Conservation (phyloP, 2,888 invertebrate genomes). For the Norana najaformis region DNA sequence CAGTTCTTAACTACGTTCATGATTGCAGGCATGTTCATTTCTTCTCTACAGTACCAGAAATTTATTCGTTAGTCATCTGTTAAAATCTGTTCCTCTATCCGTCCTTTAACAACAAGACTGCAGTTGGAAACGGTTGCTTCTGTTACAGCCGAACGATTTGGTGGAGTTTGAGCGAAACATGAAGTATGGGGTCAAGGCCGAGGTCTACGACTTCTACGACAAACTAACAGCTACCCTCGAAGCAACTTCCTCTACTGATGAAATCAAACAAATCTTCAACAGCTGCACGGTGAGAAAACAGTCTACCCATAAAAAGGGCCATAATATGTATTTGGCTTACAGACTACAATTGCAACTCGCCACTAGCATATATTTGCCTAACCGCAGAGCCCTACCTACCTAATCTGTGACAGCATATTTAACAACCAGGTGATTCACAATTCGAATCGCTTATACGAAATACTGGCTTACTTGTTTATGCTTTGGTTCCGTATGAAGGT, state of each 20-base stretch:
- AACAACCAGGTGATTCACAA: too few species aligned
- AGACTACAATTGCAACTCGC: too few species aligned
- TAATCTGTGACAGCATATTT: too few species aligned
- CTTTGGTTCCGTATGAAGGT: too few species aligned
- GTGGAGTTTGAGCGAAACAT: conserved; percentile 30
- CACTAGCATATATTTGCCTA: too few species aligned
- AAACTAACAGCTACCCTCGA: conserved; percentile 14
- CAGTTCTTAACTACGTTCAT: not conserved
- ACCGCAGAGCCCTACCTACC: too few species aligned
- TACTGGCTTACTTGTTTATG: too few species aligned
- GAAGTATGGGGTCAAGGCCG: conserved; percentile 35
- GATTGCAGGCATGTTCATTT: not conserved
- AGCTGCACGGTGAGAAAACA: not conserved
- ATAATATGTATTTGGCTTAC: too few species aligned
- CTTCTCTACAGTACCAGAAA: not conserved
- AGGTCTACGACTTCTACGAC: conserved; percentile 24
- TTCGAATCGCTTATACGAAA: too few species aligned
- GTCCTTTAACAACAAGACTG: not conserved
- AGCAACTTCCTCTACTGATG: not conserved
- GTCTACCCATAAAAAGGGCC: not conserved
- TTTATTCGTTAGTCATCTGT: not conserved
- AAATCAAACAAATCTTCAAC: not conserved
- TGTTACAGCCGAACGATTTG: conserved; percentile 34
- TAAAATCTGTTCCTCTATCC: not conserved
- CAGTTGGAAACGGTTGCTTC: not conserved